Base-by-base conservation (phyloP, 2,888 invertebrate genomes). In the Coronaproctus castanopsis region DNA sequence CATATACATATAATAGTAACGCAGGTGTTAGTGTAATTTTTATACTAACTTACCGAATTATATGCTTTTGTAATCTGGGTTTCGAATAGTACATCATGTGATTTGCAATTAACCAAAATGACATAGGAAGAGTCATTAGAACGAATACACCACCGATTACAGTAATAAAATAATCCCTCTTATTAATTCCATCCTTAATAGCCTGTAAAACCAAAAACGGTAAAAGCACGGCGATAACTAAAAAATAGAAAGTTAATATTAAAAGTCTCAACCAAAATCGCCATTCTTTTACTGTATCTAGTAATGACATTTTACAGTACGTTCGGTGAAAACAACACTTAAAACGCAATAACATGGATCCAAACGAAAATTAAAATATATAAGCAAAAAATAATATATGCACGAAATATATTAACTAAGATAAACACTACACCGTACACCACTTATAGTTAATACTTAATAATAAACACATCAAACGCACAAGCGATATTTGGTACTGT, bases 11-110 rank as follows among this genome's bases (percentile, higher is more conserved):
- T n/a, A n/a, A n/a, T n/a, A n/a, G n/a, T n/a, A n/a, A n/a, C n/a
- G n/a, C n/a, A n/a, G n/a, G n/a, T n/a, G n/a, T n/a, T n/a, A n/a
- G n/a, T n/a, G n/a, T n/a, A n/a, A n/a, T n/a, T n/a, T n/a, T n/a
- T n/a, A n/a, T n/a, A n/a, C n/a, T 8, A 8, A 55, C 67, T 67
- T 72, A 87, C 83, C 93, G 83, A 66, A 95, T 91, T 63, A 96
- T 89, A 73, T 92, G 88, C 73, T 91, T 89, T 69, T 95, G 95
- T 65, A 95, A 75, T 65, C 81, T 83, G 19, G 95, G 93, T 69
- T 91, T 87, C 0, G 87, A 91, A 69, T 91, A 95, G 72, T 93
- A 85, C 59, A 92, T 83, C 70, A 93, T 81, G 74, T 96, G 95
- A 71, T 92, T 89, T 54, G 87, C 83, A 67, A 96, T 95, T 73